phyloP scores from a whole-genome alignment of 2,113 vertebrate species.

The Muntiacus reevesi region DNA sequence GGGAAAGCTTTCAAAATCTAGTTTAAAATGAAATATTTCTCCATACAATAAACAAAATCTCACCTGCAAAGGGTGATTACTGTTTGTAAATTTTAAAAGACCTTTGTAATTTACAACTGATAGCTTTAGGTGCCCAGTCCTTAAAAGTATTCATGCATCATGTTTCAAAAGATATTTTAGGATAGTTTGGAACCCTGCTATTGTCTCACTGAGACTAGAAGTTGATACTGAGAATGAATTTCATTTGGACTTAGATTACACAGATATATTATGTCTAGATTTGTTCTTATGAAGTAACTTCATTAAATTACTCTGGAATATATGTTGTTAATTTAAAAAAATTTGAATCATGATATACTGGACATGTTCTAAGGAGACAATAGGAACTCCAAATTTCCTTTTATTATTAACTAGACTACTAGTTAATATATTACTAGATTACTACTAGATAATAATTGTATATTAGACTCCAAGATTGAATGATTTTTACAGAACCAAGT shows the following conservation, averaged over 20 bases:
- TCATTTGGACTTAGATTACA: constrained; percentile 29
- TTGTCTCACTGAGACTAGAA: constrained; percentile 31
- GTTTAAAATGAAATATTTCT: constrained; percentile 80
- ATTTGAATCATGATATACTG: background rate
- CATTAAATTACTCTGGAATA: constrained; percentile 4
- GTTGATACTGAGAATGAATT: constrained; percentile 18
- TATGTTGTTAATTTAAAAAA: constrained; percentile 25
- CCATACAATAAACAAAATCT: constrained; percentile 80
- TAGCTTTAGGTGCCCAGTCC: background rate
- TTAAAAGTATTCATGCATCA: background rate
- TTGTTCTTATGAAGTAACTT: constrained; percentile 4
- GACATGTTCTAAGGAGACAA: background rate
- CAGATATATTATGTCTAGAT: background rate
- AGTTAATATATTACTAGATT: background rate
- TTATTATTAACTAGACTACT: background rate
- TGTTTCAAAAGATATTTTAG: constrained; percentile 15
- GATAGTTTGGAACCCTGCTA: background rate
- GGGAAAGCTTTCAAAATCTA: constrained; percentile 80
- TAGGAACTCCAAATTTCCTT: background rate
- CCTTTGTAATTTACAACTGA: background rate
- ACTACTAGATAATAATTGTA: background rate
- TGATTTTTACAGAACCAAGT: background rate
- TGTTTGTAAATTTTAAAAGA: constrained; percentile 72
- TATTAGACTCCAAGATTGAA: background rate
- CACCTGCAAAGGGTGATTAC: constrained; percentile 80